Conservation (phyloP, 2,113 vertebrate genomes). For the Trachemys scripta region DNA sequence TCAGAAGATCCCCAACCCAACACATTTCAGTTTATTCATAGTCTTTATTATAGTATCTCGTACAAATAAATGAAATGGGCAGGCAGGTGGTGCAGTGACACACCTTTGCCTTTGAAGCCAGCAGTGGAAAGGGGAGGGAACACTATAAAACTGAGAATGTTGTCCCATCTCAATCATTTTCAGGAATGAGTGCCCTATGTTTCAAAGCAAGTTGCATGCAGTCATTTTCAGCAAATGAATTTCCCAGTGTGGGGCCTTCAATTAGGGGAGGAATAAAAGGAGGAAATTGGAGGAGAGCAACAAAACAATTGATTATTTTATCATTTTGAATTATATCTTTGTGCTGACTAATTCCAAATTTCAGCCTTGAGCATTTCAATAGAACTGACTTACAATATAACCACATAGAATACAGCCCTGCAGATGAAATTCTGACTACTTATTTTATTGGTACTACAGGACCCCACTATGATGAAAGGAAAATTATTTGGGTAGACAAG, state of each 20-base stretch:
- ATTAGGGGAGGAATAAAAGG: not conserved
- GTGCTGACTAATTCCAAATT: not conserved
- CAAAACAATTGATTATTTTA: not conserved
- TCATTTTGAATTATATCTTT: not conserved
- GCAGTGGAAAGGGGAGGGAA: not conserved
- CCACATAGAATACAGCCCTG: conserved; percentile 30
- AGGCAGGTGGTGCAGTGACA: not conserved
- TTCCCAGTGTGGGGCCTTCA: not conserved
- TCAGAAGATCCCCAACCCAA: not conserved
- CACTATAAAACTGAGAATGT: not conserved
- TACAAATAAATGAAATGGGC: not conserved
- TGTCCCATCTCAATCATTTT: not conserved
- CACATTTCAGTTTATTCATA: not conserved
- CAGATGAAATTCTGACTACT: conserved; percentile 32
- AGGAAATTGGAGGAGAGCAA: not conserved
- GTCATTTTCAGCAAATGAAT: not conserved
- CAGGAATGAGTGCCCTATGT: not conserved
- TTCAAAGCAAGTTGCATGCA: rapidly evolving
- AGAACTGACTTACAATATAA: conserved; percentile 30
- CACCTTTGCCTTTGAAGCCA: not conserved
- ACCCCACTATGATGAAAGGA: conserved; percentile 1
- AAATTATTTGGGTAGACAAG: conserved; percentile 44
- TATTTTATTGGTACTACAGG: conserved; percentile 45
- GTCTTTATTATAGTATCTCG: not conserved
- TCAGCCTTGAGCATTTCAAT: conserved; percentile 4